Evolutionary conservation across 2,113 vertebrate genomes (phyloP).

Genomic region (Numenius arquata): DNA sequence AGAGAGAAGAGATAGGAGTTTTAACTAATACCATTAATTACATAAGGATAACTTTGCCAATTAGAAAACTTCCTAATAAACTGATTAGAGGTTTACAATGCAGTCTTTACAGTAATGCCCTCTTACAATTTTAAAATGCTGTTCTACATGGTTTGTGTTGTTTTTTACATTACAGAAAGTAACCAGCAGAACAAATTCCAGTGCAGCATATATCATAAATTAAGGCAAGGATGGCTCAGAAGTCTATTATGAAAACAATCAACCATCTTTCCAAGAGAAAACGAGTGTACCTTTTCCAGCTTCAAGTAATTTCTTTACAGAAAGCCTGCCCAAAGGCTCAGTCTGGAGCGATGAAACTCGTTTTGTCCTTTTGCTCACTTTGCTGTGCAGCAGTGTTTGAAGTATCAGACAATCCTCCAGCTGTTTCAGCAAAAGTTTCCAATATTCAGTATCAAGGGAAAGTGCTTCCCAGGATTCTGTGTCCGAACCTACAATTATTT

Average conservation of each 20-base stretch:
- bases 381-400: conserved; percentile 85
- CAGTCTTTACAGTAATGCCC: background rate
- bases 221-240: background rate
- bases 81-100: background rate
- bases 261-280: background rate
- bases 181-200: background rate
- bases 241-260: background rate
- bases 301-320: conserved; percentile 88
- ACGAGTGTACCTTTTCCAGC: conserved; percentile 86
- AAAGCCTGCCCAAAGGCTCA: conserved; percentile 78
- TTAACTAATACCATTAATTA: background rate
- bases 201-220: background rate
- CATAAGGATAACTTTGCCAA: background rate
- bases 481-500: conserved; percentile 71
- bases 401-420: conserved; percentile 91
- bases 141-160: background rate
- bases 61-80: background rate
- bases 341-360: conserved; percentile 72
- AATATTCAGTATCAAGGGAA: conserved; percentile 93
- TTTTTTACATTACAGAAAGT: background rate
- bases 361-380: conserved; percentile 51
- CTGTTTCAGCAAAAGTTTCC: conserved; percentile 90
- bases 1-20: background rate
- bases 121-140: background rate
- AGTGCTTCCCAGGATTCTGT: conserved; percentile 90